Percentiles rank a stretch among this genome's conserved stretches.
Conservation (phyloP, 2,797 vertebrate genomes). For the Gadopsis marmoratus region DNA sequence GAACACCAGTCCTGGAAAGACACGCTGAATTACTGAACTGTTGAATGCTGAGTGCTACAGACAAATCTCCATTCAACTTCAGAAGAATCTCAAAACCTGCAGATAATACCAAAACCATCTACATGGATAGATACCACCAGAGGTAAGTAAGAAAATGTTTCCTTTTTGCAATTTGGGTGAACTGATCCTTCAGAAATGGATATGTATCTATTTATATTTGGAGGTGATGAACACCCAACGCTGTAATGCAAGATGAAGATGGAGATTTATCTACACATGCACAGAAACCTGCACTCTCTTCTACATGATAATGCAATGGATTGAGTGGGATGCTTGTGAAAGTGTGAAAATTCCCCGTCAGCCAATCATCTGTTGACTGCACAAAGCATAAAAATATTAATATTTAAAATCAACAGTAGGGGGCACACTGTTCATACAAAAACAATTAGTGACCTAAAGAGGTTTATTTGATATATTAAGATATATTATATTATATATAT, state of each 20-base stretch:
- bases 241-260: background rate
- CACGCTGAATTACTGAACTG: background rate
- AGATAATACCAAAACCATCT: background rate
- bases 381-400: background rate
- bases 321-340: background rate
- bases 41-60: background rate
- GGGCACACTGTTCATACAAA: background rate
- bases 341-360: background rate
- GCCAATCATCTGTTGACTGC: background rate
- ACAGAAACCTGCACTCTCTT: background rate
- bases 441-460: background rate
- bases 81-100: background rate
- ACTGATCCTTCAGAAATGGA: background rate
- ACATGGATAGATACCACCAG: background rate
- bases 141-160: background rate
- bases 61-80: background rate
- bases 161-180: slow-evolving; percentile 1
- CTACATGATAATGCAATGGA: background rate
- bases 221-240: background rate
- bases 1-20: background rate
- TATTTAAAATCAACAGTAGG: background rate
- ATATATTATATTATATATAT: too few relatives aligned
- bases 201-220: background rate
- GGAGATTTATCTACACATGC: background rate
- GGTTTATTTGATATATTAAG: background rate